Evolutionary conservation across 2,888 invertebrate genomes (phyloP).

Genomic region (Ferrisia virgata): DNA sequence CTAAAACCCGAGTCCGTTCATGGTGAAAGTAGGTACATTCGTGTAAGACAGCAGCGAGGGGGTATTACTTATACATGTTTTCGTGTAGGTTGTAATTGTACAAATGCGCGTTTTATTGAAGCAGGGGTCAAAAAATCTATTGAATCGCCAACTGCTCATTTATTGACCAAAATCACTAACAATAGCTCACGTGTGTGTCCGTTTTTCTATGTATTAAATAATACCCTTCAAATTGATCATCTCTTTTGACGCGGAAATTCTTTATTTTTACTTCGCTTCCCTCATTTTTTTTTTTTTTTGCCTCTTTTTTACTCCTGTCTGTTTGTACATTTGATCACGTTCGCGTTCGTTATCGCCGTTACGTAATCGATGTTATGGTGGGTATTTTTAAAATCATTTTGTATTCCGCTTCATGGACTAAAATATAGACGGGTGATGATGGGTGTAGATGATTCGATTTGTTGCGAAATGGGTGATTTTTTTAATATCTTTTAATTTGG

Average conservation of each 20-base stretch:
- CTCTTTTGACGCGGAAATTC: conserved; percentile 46
- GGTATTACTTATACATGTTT: conserved; percentile 9
- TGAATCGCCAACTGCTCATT: conserved; percentile 44
- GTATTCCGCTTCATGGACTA: background rate
- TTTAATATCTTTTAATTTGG: background rate
- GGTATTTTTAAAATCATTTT: conserved; percentile 27
- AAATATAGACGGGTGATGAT: background rate
- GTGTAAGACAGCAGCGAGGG: background rate
- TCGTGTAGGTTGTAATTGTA: conserved; percentile 38
- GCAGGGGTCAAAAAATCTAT: conserved; percentile 44
- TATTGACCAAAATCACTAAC: conserved; percentile 45
- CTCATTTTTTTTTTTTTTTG: conserved; percentile 22
- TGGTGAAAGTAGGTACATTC: background rate
- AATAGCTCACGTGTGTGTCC: conserved; percentile 44
- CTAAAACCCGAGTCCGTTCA: background rate
- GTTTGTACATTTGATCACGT: background rate
- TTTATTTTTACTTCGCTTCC: conserved; percentile 37
- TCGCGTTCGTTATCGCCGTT: background rate
- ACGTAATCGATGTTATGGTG: conserved; percentile 26
- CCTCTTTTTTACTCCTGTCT: background rate
- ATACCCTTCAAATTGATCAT: conserved; percentile 45
- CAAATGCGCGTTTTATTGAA: conserved; percentile 38
- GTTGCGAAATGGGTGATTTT: background rate
- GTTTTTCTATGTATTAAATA: conserved; percentile 43
- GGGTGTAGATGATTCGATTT: background rate